phyloP scores from a whole-genome alignment of 2,113 vertebrate species.

The Aviceda subcristata region DNA sequence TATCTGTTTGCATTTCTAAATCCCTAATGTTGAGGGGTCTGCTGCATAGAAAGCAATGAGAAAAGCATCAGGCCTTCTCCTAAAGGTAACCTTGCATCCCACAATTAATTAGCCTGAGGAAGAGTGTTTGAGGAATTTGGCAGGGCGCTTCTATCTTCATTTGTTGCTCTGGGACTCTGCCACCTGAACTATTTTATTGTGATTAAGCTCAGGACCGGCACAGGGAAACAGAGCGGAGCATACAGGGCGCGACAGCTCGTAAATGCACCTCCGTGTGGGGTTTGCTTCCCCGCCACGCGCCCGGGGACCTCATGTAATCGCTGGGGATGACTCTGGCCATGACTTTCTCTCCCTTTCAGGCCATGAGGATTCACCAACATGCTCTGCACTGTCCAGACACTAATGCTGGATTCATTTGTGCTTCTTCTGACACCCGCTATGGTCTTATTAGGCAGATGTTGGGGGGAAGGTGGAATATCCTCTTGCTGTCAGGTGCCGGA shows the following conservation, averaged over 20 bases:
- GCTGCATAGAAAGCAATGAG: background rate
- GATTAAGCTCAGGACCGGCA: background rate
- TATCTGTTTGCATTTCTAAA: background rate
- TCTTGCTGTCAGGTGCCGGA: accelerated
- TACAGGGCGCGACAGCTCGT: accelerated
- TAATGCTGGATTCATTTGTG: background rate
- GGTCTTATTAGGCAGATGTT: background rate
- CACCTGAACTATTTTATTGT: background rate
- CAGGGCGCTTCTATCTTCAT: background rate
- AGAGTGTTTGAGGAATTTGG: background rate
- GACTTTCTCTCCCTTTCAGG: background rate
- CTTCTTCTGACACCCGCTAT: background rate
- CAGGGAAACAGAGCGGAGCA: background rate
- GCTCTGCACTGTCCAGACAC: background rate
- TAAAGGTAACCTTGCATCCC: background rate
- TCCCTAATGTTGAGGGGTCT: background rate
- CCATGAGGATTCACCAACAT: background rate
- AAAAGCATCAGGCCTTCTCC: background rate
- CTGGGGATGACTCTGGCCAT: background rate
- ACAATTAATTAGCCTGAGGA: background rate
- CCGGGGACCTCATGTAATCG: accelerated
- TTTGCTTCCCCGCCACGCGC: accelerated
- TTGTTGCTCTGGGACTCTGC: background rate
- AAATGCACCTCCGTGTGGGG: background rate
- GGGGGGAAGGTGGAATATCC: background rate